These are phyloP conservation scores for Catamblyrhynchus diadema DNA, from an alignment of 2,797 vertebrate species.

Conservation along the genomic window DNA sequence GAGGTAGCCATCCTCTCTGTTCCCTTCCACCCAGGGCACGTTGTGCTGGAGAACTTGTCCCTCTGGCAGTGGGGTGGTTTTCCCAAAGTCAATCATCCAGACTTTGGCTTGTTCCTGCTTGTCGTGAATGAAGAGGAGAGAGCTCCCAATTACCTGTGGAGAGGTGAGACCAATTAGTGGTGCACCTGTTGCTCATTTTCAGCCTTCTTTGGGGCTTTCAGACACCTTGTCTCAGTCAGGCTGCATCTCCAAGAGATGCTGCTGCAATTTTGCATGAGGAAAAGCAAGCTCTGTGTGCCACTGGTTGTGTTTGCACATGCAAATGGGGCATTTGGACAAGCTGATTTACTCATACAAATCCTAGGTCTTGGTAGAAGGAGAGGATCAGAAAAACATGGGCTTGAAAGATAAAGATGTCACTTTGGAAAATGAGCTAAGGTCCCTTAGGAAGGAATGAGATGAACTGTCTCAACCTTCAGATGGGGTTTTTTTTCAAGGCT, in stretches of 20 bases:
- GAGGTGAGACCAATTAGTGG: not conserved
- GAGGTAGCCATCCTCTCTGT: slow-evolving; percentile 96
- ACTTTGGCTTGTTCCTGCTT: slow-evolving; percentile 91
- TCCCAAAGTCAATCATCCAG: slow-evolving; percentile 99
- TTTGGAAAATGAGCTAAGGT: not conserved
- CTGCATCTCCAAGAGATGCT: not conserved
- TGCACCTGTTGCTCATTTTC: not conserved
- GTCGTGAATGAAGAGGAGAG: slow-evolving; percentile 96
- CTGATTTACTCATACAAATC: not conserved
- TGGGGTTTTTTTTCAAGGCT: not conserved
- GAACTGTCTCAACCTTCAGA: not conserved
- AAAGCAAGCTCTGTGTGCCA: not conserved
- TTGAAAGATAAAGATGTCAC: not conserved
- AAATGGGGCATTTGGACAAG: not conserved
- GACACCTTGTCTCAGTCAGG: not conserved
- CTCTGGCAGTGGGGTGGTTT: slow-evolving; percentile 91
- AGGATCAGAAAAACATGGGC: not conserved
- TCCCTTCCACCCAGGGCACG: slow-evolving; percentile 88
- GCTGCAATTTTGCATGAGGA: not conserved
- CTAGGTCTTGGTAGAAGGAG: not conserved
- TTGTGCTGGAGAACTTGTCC: slow-evolving; percentile 89
- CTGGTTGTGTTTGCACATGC: not conserved
- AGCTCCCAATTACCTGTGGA: slow-evolving; percentile 94
- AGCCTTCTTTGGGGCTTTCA: not conserved
- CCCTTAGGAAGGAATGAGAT: not conserved